These are phyloP conservation scores for Eonycteris spelaea DNA, from an alignment of 2,113 vertebrate genomes.

Conservation along the genomic window DNA sequence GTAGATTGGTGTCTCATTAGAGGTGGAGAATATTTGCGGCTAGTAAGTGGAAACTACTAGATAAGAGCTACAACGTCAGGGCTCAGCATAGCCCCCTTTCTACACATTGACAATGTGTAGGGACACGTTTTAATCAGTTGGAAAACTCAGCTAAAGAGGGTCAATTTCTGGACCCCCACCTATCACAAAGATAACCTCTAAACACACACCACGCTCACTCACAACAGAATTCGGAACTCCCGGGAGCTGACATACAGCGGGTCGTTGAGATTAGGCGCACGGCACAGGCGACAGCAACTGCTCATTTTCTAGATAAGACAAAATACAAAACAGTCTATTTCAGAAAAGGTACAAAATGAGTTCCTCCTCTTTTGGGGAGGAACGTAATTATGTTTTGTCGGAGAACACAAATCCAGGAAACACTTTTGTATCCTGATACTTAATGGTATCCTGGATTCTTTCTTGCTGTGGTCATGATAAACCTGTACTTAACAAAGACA, in stretches of 20 bases:
- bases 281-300: conserved; percentile 59
- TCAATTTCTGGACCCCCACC: conserved; percentile 59
- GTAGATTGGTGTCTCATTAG: neutral
- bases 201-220: neutral
- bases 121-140: conserved; percentile 31
- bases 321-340: conserved; percentile 77
- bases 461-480: conserved; percentile 45
- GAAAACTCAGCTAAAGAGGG: conserved; percentile 69
- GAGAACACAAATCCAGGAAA: conserved; percentile 70
- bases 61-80: neutral
- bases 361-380: conserved; percentile 60
- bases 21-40: neutral
- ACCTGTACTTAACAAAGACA: conserved; percentile 58
- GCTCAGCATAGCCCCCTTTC: neutral
- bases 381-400: conserved; percentile 68
- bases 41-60: conserved; percentile 36
- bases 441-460: conserved; percentile 62
- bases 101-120: neutral
- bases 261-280: conserved; percentile 41
- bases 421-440: conserved; percentile 65
- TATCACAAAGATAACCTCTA: neutral
- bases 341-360: conserved; percentile 70
- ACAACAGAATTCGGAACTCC: conserved; percentile 62
- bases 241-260: conserved; percentile 34
- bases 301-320: conserved; percentile 71